These are phyloP conservation scores for Dorcus parallelipipedus DNA, from an alignment of 2,888 invertebrate species.

Conservation along the genomic window DNA sequence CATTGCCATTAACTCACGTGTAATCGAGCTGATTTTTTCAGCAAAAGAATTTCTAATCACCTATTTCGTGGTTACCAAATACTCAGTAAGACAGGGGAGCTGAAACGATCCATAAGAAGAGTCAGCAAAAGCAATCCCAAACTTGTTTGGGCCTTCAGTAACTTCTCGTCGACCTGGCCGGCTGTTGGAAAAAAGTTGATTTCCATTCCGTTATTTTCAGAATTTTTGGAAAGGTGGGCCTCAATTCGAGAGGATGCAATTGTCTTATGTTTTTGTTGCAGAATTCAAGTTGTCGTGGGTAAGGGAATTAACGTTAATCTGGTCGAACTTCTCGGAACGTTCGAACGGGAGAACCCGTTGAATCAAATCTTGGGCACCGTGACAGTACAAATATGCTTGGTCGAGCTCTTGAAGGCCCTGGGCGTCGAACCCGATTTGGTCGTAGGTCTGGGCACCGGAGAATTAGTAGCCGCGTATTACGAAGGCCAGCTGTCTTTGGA, in stretches of 20 bases:
- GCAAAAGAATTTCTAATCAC: not conserved
- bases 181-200: not conserved
- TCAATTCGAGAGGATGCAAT: not conserved
- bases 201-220: constrained; percentile 7
- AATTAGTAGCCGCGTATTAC: constrained; percentile 7
- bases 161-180: constrained; percentile 3
- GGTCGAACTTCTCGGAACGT: constrained; percentile 4
- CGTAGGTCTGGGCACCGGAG: constrained; percentile 67
- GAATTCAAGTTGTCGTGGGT: constrained; percentile 4
- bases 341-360: not conserved
- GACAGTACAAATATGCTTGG: constrained; percentile 54
- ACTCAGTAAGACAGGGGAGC: not conserved
- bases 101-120: not conserved
- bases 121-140: not conserved
- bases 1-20: too few species aligned
- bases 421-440: constrained; percentile 50
- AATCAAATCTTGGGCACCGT: constrained; percentile 14
- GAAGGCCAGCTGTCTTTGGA: constrained; percentile 38
- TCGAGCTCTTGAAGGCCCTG: constrained; percentile 50
- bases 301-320: constrained; percentile 7
- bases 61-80: not conserved
- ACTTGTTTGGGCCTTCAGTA: constrained; percentile 3
- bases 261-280: not conserved
- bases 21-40: not conserved
- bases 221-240: constrained; percentile 5